Evolutionary conservation across 2,888 invertebrate genomes (phyloP).

Genomic region (Zeuzera pyrina): DNA sequence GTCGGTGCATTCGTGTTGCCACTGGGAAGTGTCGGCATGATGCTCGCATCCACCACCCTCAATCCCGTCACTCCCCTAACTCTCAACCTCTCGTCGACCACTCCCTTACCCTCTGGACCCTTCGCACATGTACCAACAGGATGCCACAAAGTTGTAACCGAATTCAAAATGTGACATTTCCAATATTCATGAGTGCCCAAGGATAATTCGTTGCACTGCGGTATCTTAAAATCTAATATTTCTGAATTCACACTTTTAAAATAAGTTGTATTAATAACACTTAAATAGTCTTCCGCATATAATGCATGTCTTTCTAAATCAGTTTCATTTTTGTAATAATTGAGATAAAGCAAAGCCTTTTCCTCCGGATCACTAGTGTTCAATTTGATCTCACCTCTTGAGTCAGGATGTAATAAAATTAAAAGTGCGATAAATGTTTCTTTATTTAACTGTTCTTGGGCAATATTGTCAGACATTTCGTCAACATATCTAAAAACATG

Average conservation of each 20-base stretch:
- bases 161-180: conserved; percentile 35
- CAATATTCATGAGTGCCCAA: conserved; percentile 36
- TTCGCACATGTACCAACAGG: conserved; percentile 38
- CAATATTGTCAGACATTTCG: conserved; percentile 21
- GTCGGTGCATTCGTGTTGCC: conserved; percentile 75
- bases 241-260: conserved; percentile 18
- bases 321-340: conserved; percentile 3
- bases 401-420: conserved; percentile 30
- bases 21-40: conserved; percentile 74
- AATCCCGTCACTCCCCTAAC: conserved; percentile 70
- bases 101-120: conserved; percentile 29
- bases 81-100: conserved; percentile 33
- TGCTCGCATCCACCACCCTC: conserved; percentile 75
- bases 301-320: conserved; percentile 25
- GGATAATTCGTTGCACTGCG: conserved; percentile 24
- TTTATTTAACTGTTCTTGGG: conserved; percentile 16
- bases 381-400: conserved; percentile 10
- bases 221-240: conserved; percentile 22
- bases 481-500: conserved; percentile 24
- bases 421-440: conserved; percentile 22
- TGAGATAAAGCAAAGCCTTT: background rate
- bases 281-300: conserved; percentile 21
- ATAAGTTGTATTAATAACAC: conserved; percentile 20
- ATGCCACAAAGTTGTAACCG: conserved; percentile 33
- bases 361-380: background rate